A percentile compares a stretch with the other conserved stretches of the same genome.
These are phyloP conservation scores for Canis aureus DNA, from an alignment of 2,113 vertebrate genomes.

Conservation along the genomic window DNA sequence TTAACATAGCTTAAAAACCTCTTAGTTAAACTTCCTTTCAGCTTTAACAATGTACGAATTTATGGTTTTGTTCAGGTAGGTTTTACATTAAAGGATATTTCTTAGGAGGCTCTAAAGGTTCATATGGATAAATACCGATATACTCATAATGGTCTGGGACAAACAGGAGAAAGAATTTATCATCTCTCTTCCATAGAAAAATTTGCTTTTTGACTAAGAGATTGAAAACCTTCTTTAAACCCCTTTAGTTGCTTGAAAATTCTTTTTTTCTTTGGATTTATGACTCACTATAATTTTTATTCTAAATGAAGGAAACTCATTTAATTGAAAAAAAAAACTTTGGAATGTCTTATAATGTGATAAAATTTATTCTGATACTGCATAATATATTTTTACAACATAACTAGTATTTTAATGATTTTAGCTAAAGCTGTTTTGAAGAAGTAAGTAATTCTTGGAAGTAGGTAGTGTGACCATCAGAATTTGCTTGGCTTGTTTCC, in stretches of 20 bases:
- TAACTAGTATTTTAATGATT: neutral
- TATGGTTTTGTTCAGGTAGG: neutral
- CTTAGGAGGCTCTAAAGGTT: neutral
- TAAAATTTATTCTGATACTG: slow-evolving; percentile 20
- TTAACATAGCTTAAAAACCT: neutral
- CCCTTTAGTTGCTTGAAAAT: slow-evolving; percentile 34
- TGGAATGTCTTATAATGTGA: neutral
- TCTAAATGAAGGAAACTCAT: neutral
- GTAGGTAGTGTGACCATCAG: neutral
- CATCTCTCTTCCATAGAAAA: neutral
- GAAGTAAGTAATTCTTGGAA: neutral
- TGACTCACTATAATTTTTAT: neutral
- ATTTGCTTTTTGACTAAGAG: slow-evolving; percentile 31
- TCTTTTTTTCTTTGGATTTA: neutral
- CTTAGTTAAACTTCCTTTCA: neutral
- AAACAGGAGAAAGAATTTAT: slow-evolving; percentile 24
- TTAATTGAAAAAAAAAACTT: neutral
- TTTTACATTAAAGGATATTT: slow-evolving; percentile 34
- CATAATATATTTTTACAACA: neutral
- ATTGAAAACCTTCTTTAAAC: neutral
- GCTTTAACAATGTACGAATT: neutral
- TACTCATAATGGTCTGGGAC: neutral
- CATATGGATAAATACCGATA: neutral
- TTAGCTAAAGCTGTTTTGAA: neutral
- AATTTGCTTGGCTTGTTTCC: neutral